Evolutionary conservation across 2,113 vertebrate genomes (phyloP).

Genomic region (Carlito syrichta): DNA sequence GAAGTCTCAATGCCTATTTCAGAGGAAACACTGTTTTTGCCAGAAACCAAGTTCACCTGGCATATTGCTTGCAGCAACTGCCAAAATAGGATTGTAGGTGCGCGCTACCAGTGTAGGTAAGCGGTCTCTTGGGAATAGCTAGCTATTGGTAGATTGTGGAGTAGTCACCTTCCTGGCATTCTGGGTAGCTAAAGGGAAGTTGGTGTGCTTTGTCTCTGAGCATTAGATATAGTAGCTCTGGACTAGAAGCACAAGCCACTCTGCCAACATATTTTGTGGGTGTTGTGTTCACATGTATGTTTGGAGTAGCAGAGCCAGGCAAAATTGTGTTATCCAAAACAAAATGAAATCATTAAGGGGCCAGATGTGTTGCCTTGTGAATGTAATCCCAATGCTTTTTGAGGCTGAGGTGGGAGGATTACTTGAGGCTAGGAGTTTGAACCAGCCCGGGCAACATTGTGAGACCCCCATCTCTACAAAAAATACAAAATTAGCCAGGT

Average conservation of each 20-base stretch:
- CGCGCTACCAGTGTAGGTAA: slow-evolving; percentile 98
- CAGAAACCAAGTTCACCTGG: slow-evolving; percentile 82
- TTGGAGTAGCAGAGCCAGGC: neutral
- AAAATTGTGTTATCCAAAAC: neutral
- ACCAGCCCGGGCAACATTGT: too few species aligned
- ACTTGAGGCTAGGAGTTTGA: too few species aligned
- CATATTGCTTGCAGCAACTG: slow-evolving; percentile 92
- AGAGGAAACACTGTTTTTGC: slow-evolving; percentile 55
- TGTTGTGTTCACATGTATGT: neutral
- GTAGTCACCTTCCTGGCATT: neutral
- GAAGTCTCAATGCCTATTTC: slow-evolving; percentile 59
- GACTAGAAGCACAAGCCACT: neutral
- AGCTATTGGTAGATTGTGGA: neutral
- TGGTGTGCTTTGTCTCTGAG: neutral
- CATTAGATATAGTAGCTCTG: neutral
- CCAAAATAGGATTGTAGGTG: slow-evolving; percentile 89
- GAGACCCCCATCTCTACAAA: too few species aligned
- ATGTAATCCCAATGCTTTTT: too few species aligned
- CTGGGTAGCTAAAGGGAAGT: neutral
- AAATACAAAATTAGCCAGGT: too few species aligned
- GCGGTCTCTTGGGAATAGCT: neutral
- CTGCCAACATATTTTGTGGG: neutral
- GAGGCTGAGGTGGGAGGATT: too few species aligned
- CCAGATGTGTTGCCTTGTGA: too few species aligned
- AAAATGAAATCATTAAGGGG: too few species aligned